These are phyloP conservation scores for Halyomorpha halys DNA, from an alignment of 1,140 invertebrate species.

Conservation along the genomic window DNA sequence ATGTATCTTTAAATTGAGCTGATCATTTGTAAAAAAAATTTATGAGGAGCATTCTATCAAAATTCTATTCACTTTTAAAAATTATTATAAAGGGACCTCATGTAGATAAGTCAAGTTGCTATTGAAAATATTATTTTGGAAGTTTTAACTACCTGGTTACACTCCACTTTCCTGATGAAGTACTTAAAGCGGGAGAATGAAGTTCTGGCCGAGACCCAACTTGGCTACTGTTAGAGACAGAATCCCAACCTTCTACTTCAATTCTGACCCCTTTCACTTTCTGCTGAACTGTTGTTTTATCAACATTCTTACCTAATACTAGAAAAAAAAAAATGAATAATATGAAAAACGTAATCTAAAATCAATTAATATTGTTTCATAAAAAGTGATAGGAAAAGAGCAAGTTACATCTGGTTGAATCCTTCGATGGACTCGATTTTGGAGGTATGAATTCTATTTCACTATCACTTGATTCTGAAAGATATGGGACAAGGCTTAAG, in stretches of 20 bases:
- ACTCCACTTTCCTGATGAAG: conserved; percentile 20
- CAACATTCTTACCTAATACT: conserved; percentile 18
- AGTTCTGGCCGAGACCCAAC: background rate
- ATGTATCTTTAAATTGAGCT: too few relatives aligned
- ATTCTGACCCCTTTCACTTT: conserved; percentile 20
- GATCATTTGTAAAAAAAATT: too few relatives aligned
- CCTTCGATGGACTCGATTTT: conserved; percentile 12
- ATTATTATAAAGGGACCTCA: too few relatives aligned
- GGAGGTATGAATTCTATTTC: conserved; percentile 25
- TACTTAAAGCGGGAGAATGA: conserved; percentile 23
- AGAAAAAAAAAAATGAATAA: too few relatives aligned
- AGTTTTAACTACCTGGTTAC: conserved; percentile 7
- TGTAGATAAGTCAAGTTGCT: too few relatives aligned
- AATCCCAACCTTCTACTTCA: conserved; percentile 7
- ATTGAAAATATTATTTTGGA: too few relatives aligned
- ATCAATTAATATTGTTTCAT: too few relatives aligned
- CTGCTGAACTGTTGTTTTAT: conserved; percentile 8
- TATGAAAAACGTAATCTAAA: too few relatives aligned
- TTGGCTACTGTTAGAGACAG: background rate
- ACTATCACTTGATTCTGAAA: conserved; percentile 29
- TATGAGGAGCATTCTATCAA: too few relatives aligned
- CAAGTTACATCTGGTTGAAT: conserved; percentile 14
- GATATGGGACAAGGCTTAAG: conserved; percentile 28
- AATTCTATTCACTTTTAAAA: too few relatives aligned
- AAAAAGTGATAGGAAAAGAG: too few relatives aligned